phyloP scores from a whole-genome alignment of 2,797 vertebrate genomes.

The Cyclura pinguis region DNA sequence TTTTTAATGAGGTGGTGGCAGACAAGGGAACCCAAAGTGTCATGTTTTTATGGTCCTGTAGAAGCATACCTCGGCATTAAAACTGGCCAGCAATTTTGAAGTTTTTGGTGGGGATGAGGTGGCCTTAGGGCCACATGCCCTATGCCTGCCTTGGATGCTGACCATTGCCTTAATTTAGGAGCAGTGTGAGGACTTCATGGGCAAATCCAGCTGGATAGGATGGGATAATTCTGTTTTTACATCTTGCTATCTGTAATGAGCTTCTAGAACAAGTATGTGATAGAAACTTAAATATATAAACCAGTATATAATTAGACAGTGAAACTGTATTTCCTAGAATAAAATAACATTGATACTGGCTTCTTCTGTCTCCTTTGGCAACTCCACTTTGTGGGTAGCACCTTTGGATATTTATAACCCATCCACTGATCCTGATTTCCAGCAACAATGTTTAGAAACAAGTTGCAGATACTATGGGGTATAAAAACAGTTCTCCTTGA shows the following conservation, averaged over 20 bases:
- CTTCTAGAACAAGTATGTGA: background rate
- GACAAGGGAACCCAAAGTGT: too few species aligned
- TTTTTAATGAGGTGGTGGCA: too few species aligned
- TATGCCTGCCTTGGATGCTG: background rate
- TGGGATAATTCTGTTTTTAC: too few species aligned
- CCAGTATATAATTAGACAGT: background rate
- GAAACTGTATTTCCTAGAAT: background rate
- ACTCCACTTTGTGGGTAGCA: background rate
- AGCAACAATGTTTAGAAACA: background rate
- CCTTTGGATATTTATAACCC: background rate
- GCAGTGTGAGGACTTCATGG: background rate
- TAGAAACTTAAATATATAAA: background rate
- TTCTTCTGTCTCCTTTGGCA: background rate
- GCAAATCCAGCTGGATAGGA: background rate
- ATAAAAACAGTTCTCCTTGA: background rate
- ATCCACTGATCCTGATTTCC: background rate
- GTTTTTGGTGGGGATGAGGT: too few species aligned
- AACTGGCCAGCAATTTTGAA: too few species aligned
- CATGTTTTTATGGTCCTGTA: too few species aligned
- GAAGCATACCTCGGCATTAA: too few species aligned
- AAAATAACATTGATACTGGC: background rate
- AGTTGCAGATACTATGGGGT: background rate
- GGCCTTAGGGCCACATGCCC: too few species aligned
- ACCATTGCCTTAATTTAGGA: background rate
- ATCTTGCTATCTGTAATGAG: background rate